Conservation (phyloP, 2,888 invertebrate species). For the Dasypolia templi region DNA sequence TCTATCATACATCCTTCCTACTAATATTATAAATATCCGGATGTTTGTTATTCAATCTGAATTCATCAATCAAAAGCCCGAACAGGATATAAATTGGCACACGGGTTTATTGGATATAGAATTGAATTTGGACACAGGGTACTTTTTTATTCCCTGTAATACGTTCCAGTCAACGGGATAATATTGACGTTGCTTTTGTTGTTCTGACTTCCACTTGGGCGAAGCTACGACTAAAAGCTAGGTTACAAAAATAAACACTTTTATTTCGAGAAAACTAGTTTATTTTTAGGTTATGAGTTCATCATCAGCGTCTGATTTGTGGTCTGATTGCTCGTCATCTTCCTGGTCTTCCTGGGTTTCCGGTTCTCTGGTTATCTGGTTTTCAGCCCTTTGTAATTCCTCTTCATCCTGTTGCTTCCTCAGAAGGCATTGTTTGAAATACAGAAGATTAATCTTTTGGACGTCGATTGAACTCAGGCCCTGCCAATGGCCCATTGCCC, state of each 20-base stretch:
- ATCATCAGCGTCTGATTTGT: neutral
- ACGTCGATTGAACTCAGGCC: constrained; percentile 84
- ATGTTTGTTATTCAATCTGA: neutral
- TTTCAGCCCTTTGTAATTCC: accelerated
- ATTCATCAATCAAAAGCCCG: no score
- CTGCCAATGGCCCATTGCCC: constrained; percentile 88
- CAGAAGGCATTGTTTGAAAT: constrained; percentile 75
- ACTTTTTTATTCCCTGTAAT: neutral
- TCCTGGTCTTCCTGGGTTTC: no score
- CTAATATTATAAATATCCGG: neutral
- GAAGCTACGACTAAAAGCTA: neutral
- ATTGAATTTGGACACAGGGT: neutral
- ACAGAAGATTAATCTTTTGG: constrained; percentile 82
- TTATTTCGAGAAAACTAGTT: neutral
- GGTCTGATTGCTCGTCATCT: no score
- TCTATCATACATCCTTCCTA: neutral
- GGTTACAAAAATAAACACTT: neutral
- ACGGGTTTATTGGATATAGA: no score
- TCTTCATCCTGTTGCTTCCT: constrained; percentile 49
- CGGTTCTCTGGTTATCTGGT: no score
- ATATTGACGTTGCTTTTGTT: no score
- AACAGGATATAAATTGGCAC: neutral
- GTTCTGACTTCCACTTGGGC: no score
- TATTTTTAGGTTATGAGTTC: neutral
- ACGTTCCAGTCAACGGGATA: neutral